Evolutionary conservation across 2,113 vertebrate species (phyloP).

Genomic region (Vulpes vulpes): DNA sequence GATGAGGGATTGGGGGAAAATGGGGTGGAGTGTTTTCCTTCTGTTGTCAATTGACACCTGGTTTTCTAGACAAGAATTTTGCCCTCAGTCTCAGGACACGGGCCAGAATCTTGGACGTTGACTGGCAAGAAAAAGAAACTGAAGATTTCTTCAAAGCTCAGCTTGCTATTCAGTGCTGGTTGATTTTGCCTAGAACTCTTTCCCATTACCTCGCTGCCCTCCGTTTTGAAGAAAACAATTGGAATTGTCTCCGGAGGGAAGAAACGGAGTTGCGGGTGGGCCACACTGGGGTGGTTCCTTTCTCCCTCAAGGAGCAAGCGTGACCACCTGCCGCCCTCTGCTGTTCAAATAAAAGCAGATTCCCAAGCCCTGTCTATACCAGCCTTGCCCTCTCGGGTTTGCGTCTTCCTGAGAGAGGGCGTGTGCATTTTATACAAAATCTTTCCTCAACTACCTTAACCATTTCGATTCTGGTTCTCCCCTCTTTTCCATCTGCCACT

Average conservation of each 20-base stretch:
- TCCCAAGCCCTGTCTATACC: not conserved
- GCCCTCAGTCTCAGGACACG: not conserved
- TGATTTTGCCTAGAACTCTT: not conserved
- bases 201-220: not conserved
- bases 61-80: slow-evolving; percentile 39
- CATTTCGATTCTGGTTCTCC: not conserved
- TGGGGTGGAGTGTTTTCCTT: not conserved
- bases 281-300: not conserved
- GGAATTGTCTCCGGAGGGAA: slow-evolving; percentile 14
- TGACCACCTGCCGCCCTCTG: slow-evolving; percentile 81
- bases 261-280: not conserved
- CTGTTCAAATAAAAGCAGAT: slow-evolving; percentile 74
- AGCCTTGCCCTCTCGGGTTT: not conserved
- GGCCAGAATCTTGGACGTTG: not conserved
- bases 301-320: slow-evolving; percentile 42
- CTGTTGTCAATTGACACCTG: not conserved
- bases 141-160: not conserved
- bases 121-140: not conserved
- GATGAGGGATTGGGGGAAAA: not conserved
- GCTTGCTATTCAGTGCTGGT: not conserved
- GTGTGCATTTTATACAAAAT: not conserved
- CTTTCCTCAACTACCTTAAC: not conserved
- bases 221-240: not conserved
- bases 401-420: not conserved
- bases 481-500: not conserved